Conservation (phyloP, 1,140 invertebrate species). For the Paralvinella palmiformis region DNA sequence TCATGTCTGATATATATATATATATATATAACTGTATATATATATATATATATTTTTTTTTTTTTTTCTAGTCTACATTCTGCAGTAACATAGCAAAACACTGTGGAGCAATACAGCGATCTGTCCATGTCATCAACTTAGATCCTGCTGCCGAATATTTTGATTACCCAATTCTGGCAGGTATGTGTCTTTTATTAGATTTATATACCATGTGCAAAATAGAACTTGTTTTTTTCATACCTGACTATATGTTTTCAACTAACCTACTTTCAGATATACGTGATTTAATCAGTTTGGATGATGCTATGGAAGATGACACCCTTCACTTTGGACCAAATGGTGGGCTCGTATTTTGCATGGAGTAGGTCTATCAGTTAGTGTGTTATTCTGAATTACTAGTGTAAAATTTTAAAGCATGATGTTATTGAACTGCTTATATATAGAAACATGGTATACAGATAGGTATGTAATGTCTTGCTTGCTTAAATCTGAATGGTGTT, state of each 20-base stretch:
- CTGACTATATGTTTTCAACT: too few relatives aligned
- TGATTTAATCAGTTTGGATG: constrained; percentile 89
- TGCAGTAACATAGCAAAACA: constrained; percentile 84
- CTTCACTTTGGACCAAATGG: constrained; percentile 96
- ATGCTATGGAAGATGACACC: constrained; percentile 94
- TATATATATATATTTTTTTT: too few relatives aligned
- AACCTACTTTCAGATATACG: constrained; percentile 79
- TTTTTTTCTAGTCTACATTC: constrained; percentile 77
- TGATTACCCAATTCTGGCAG: constrained; percentile 74
- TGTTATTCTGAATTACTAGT: too few relatives aligned
- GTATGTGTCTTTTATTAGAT: constrained; percentile 31
- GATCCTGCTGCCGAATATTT: constrained; percentile 97
- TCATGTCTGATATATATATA: too few relatives aligned
- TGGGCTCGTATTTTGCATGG: constrained; percentile 92
- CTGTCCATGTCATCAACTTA: constrained; percentile 85
- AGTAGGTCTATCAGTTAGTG: constrained; percentile 58
- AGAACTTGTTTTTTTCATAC: too few relatives aligned
- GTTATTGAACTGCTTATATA: neutral
- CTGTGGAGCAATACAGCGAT: constrained; percentile 65
- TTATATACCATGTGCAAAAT: too few relatives aligned
- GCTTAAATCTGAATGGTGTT: too few relatives aligned
- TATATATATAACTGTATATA: too few relatives aligned
- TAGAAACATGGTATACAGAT: neutral
- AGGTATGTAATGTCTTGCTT: neutral
- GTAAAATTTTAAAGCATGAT: too few relatives aligned